Percentiles rank a stretch among this genome's conserved stretches.
phyloP scores from a whole-genome alignment of 1,140 invertebrate species.

The Rhagoletis zephyria region DNA sequence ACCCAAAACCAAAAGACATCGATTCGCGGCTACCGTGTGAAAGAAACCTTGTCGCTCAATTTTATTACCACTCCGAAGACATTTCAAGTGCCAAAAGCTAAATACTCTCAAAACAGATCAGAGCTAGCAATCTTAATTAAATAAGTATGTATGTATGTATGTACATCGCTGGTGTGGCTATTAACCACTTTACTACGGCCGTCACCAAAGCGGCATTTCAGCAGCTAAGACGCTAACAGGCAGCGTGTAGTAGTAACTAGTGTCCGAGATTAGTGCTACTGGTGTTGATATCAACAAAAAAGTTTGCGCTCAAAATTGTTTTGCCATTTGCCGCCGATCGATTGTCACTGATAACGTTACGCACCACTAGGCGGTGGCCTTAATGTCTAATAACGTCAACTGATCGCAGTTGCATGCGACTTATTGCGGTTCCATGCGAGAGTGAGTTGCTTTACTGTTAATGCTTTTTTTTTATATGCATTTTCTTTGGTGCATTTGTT shows the following conservation, averaged over 20 bases:
- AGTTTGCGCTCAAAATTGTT: background rate
- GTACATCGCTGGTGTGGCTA: background rate
- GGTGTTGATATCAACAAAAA: conserved; percentile 22
- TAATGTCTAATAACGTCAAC: conserved; percentile 25
- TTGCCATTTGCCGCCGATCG: background rate
- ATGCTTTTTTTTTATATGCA: background rate
- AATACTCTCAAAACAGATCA: background rate
- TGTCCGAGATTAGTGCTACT: background rate
- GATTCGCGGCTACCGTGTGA: background rate
- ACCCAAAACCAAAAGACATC: background rate
- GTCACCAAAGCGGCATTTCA: background rate
- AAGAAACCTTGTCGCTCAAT: background rate
- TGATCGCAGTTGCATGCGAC: conserved; percentile 31
- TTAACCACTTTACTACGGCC: background rate
- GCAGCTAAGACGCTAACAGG: background rate
- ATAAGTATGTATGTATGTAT: too few relatives aligned
- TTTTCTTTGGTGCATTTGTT: background rate
- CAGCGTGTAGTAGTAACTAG: background rate
- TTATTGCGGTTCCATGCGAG: conserved; percentile 41
- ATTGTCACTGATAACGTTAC: conserved; percentile 26
- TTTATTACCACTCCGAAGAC: background rate
- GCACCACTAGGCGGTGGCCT: background rate
- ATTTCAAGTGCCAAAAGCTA: background rate
- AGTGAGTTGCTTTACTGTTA: conserved; percentile 9
- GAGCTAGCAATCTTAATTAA: background rate